Conservation (phyloP, 2,113 vertebrate species). For the Zosterops borbonicus region DNA sequence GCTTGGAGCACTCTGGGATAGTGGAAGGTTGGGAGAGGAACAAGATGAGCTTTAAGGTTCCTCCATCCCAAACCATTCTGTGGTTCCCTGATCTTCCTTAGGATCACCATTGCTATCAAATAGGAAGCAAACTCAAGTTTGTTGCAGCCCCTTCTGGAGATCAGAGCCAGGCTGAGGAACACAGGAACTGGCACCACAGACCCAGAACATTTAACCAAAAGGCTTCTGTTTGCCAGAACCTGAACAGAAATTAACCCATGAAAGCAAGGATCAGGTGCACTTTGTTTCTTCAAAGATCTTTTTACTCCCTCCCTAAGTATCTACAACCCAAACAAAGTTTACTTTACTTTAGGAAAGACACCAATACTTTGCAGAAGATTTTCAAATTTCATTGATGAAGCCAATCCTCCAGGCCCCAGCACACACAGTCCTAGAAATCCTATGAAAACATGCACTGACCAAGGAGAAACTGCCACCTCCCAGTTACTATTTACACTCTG, state of each 20-base stretch:
- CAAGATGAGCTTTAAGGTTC: neutral
- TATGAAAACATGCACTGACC: neutral
- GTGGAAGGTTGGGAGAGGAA: neutral
- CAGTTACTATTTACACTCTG: slow-evolving; percentile 31
- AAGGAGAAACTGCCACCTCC: neutral
- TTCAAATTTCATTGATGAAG: slow-evolving; percentile 7
- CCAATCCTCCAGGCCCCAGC: neutral
- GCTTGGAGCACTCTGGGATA: neutral
- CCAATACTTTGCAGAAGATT: neutral
- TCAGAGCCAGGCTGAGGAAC: neutral
- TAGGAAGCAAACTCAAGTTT: neutral
- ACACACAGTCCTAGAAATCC: neutral
- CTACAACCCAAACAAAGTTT: neutral
- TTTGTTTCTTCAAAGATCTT: neutral
- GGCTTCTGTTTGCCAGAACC: neutral
- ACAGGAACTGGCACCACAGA: neutral
- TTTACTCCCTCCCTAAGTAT: neutral
- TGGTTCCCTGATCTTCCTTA: neutral
- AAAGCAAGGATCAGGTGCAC: neutral
- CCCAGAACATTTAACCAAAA: neutral
- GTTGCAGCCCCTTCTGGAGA: neutral
- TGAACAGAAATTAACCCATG: neutral
- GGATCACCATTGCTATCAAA: neutral
- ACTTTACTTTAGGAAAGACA: neutral
- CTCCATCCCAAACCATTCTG: neutral